Percentiles rank a stretch among this genome's conserved stretches.
These are phyloP conservation scores for Sebastes wilsoni DNA, from an alignment of 2,797 vertebrate species.

Conservation along the genomic window DNA sequence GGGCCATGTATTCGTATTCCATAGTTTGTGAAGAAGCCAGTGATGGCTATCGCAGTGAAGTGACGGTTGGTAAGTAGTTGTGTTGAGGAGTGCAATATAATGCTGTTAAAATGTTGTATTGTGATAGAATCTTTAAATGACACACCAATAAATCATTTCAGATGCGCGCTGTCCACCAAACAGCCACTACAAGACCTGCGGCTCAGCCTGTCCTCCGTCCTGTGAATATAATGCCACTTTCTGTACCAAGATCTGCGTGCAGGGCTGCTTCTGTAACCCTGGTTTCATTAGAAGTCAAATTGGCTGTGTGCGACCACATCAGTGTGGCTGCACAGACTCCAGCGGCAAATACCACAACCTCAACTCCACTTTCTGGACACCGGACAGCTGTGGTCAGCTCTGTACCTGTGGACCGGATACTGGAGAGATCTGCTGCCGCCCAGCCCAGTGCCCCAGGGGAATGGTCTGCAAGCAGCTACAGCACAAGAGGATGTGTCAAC, in stretches of 20 bases:
- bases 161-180: conserved; percentile 46
- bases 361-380: conserved; percentile 32
- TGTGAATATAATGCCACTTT: not conserved
- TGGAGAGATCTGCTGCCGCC: conserved; percentile 5
- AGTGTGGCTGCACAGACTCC: conserved; percentile 52
- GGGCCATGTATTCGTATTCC: conserved; percentile 20
- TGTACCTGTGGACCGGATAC: conserved; percentile 17
- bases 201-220: conserved; percentile 51
- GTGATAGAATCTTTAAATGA: not conserved
- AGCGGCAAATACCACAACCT: conserved; percentile 41
- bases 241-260: conserved; percentile 21
- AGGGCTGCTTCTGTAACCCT: conserved; percentile 52
- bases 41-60: not conserved
- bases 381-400: conserved; percentile 29
- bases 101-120: not conserved
- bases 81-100: not conserved
- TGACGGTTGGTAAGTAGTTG: conserved; percentile 1
- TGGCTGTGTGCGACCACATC: conserved; percentile 18
- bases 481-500: conserved; percentile 13
- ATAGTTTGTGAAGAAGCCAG: conserved; percentile 26
- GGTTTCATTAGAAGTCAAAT: conserved; percentile 25
- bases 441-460: conserved; percentile 17
- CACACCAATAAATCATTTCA: not conserved
- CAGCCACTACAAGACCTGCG: conserved; percentile 56
- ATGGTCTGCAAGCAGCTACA: conserved; percentile 24